Conservation (phyloP, 2,797 vertebrate genomes). For the Hemitrygon akajei region DNA sequence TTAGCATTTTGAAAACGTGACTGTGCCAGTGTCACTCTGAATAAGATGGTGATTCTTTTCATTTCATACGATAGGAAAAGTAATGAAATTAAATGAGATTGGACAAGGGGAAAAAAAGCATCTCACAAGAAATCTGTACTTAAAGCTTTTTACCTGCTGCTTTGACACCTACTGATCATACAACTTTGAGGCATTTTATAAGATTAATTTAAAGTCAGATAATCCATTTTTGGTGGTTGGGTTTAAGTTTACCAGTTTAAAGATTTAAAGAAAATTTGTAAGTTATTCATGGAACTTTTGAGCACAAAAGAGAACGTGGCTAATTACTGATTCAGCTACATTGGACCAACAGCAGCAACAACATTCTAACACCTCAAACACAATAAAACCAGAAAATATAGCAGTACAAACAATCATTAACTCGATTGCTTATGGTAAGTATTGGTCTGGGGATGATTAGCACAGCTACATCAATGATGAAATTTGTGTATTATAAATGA, state of each 20-base stretch:
- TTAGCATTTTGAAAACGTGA: background rate
- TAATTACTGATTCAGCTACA: background rate
- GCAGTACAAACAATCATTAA: too few relatives aligned
- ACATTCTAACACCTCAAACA: background rate
- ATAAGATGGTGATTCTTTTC: background rate
- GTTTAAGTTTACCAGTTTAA: background rate
- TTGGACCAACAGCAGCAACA: background rate
- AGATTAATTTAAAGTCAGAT: background rate
- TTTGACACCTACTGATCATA: background rate
- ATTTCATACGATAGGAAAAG: background rate
- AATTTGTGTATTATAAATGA: slow-evolving; percentile 12
- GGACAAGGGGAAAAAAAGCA: background rate
- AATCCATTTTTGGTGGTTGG: background rate
- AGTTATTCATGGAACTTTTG: background rate
- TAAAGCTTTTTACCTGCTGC: background rate
- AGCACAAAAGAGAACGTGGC: background rate
- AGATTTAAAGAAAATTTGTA: background rate
- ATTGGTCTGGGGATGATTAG: background rate
- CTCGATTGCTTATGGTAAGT: background rate
- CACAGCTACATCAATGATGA: background rate
- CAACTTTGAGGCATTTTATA: background rate
- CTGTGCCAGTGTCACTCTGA: background rate
- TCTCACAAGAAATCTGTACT: background rate
- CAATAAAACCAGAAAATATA: slow-evolving; percentile 2
- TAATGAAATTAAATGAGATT: background rate